Evolutionary conservation across 2,888 invertebrate species (phyloP), one percentile per base, ranked within the genome.

Genomic region (Aphelenchoides bicaudatus): DNA sequence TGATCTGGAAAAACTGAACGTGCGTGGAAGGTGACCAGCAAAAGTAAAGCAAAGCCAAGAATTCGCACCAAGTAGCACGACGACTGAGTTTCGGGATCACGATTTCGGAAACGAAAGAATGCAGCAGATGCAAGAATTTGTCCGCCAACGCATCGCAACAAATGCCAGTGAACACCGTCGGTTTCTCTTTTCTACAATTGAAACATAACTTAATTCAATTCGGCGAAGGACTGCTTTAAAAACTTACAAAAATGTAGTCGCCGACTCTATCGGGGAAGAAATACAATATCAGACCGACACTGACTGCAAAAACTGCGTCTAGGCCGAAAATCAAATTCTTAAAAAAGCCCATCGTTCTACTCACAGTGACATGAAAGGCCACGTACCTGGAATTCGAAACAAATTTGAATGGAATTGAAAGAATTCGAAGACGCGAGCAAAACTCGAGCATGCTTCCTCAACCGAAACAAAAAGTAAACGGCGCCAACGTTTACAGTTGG

Each of bases 91-190:
- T 70, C 62, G 30, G 49, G 23, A 21, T 55, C 25, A 10, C 70
- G 65, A 21, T 55, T 46, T 25, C 61, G 54, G 39, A 58, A 62
- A n/a, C 63, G 52, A 30, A 30, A 60, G 31, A 60, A 56, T 19
- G 62, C 62, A 6, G 70, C 71, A 3, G 66, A 58, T 0, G 77
- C 72, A 5, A 74, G 46, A 2, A 78, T 58, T 51, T 78, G 78
- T 5, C 74, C 78, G 5, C 78, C 78, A 3, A 78, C 61, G 56
- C 78, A 78, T 13, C 78, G 66, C 16, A 75, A 59, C 21, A 78
- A 59, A 58, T 78, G 78, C 78, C 78, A 78, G 50, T 78, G 78
- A 10, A 78, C 74, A 6, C 78, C 78, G 62, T 78, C 78, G 1
- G 74, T 73, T 28, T 57, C 56, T 54, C 48, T 58, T 53, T 68